Evolutionary conservation across 1,140 invertebrate genomes (phyloP).

Genomic region (Odontomachus brunneus): DNA sequence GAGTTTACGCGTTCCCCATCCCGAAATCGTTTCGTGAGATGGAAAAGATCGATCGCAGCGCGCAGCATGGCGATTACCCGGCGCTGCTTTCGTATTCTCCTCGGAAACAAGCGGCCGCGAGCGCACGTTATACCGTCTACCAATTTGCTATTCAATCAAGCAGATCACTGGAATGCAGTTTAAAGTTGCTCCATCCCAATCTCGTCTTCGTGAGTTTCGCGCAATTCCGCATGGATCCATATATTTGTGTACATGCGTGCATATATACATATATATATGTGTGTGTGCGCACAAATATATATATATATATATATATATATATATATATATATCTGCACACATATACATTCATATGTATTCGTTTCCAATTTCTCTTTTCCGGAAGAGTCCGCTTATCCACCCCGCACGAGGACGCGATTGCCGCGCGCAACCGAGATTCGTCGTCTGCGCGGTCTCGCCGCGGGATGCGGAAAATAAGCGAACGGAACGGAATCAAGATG

Average conservation of each 20-base stretch:
- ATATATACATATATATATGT: neutral
- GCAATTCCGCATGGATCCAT: slow-evolving; percentile 48
- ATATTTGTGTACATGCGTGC: neutral
- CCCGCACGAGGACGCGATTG: slow-evolving; percentile 47
- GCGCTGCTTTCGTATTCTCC: slow-evolving; percentile 62
- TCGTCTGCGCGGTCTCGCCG: slow-evolving; percentile 16
- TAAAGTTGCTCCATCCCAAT: slow-evolving; percentile 72
- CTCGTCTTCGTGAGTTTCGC: slow-evolving; percentile 62
- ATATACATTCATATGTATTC: slow-evolving; percentile 33
- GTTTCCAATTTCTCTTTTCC: slow-evolving; percentile 70
- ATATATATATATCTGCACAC: no score
- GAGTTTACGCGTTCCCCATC: slow-evolving; percentile 48
- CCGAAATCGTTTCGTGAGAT: slow-evolving; percentile 58
- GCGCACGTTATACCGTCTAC: slow-evolving; percentile 61
- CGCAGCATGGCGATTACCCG: slow-evolving; percentile 53
- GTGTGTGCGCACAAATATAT: no score
- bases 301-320: neutral
- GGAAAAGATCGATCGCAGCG: slow-evolving; percentile 55
- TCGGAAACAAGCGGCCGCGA: slow-evolving; percentile 46
- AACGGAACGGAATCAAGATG: neutral
- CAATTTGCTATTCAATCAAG: slow-evolving; percentile 72
- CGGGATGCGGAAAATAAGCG: slow-evolving; percentile 34
- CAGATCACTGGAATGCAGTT: slow-evolving; percentile 72
- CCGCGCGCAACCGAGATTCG: slow-evolving; percentile 50
- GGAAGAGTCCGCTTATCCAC: slow-evolving; percentile 61